phyloP scores from a whole-genome alignment of 2,113 vertebrate species.

The Leiothrix lutea region DNA sequence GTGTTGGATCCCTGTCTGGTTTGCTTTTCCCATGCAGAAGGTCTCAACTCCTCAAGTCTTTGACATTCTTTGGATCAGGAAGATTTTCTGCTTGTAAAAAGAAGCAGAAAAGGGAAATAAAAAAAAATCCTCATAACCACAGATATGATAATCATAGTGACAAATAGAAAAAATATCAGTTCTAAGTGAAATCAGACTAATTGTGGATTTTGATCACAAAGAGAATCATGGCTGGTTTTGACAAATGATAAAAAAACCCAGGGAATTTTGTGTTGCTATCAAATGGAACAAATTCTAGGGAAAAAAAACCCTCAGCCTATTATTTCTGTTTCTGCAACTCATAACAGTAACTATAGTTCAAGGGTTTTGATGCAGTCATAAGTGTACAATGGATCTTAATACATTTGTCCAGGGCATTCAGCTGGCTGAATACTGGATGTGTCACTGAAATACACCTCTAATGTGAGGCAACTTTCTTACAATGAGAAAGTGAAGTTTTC shows the following conservation, averaged over 20 bases:
- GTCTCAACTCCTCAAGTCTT: background rate
- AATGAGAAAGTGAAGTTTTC: background rate
- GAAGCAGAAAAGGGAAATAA: background rate
- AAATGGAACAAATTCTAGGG: background rate
- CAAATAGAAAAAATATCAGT: background rate
- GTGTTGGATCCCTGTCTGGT: background rate
- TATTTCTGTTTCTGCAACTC: background rate
- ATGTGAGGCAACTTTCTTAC: background rate
- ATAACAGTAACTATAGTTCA: background rate
- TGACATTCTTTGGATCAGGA: background rate
- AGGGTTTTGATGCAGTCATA: background rate
- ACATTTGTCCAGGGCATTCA: background rate
- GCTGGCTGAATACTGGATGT: background rate
- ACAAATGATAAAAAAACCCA: fast-evolving
- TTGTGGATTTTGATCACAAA: background rate
- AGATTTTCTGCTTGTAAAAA: background rate
- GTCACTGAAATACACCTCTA: background rate
- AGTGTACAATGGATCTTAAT: background rate
- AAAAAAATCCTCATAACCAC: background rate
- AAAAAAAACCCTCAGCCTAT: background rate
- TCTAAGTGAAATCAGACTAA: background rate
- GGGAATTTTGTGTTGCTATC: background rate
- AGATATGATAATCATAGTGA: background rate
- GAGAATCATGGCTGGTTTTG: background rate
- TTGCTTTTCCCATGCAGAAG: background rate